These are phyloP conservation scores for Solea solea DNA, from an alignment of 2,113 vertebrate genomes.

Conservation along the genomic window DNA sequence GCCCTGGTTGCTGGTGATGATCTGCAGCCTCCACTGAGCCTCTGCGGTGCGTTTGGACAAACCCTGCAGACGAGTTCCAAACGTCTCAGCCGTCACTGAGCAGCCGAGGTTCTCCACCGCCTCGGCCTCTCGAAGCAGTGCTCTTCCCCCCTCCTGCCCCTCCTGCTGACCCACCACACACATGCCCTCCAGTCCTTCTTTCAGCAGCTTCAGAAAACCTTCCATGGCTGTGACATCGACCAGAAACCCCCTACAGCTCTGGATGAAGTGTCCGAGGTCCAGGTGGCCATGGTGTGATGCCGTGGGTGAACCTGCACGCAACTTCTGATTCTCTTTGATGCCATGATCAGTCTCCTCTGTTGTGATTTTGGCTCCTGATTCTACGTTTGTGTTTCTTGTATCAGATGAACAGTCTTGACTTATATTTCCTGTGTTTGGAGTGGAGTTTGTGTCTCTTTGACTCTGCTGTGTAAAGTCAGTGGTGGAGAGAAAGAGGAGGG, in stretches of 20 bases:
- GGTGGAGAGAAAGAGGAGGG: slow-evolving; percentile 90
- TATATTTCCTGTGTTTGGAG: not conserved
- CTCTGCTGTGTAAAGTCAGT: slow-evolving; percentile 81
- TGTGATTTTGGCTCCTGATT: slow-evolving; percentile 11
- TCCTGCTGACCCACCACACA: slow-evolving; percentile 80
- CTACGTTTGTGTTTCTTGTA: slow-evolving; percentile 4
- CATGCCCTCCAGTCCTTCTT: slow-evolving; percentile 87
- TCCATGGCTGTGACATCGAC: slow-evolving; percentile 85
- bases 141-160: slow-evolving; percentile 71
- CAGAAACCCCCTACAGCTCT: slow-evolving; percentile 85
- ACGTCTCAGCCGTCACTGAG: slow-evolving; percentile 82
- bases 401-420: not conserved
- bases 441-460: slow-evolving; percentile 38
- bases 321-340: slow-evolving; percentile 28
- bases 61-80: slow-evolving; percentile 82
- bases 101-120: slow-evolving; percentile 82
- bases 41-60: slow-evolving; percentile 93
- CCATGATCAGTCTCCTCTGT: not conserved
- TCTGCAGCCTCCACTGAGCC: slow-evolving; percentile 94
- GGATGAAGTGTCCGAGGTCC: slow-evolving; percentile 85
- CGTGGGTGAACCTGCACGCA: slow-evolving; percentile 12
- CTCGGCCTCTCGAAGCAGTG: slow-evolving; percentile 72
- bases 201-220: slow-evolving; percentile 88
- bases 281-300: slow-evolving; percentile 55
- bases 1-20: slow-evolving; percentile 88